phyloP scores from a whole-genome alignment of 2,888 invertebrate genomes.

The Aricia artaxerxes region DNA sequence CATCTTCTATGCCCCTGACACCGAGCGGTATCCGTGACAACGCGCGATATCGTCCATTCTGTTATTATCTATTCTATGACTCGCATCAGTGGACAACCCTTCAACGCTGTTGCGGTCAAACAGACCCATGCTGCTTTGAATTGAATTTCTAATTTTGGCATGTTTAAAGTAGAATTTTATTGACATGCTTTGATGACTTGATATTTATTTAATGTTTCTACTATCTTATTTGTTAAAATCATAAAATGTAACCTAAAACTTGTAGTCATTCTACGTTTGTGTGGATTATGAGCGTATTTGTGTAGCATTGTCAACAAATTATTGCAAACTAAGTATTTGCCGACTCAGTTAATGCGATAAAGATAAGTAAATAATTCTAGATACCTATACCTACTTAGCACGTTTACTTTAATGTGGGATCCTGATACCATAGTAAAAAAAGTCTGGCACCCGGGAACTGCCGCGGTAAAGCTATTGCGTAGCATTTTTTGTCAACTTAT shows the following conservation, averaged over 20 bases:
- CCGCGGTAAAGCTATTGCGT: no score
- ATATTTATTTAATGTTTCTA: background rate
- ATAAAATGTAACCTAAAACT: background rate
- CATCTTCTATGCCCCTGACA: conserved; percentile 12
- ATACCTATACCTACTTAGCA: background rate
- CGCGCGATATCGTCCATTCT: conserved; percentile 1
- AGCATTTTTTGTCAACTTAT: no score
- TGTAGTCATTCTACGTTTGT: background rate
- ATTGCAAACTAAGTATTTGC: conserved; percentile 2
- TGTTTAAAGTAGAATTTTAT: background rate
- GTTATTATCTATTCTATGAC: background rate
- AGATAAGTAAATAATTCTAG: background rate
- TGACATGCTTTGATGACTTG: background rate
- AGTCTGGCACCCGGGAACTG: no score
- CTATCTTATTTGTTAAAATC: background rate
- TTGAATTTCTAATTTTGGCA: no score
- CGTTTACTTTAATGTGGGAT: background rate
- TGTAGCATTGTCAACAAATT: background rate
- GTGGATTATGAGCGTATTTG: background rate
- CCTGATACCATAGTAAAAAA: no score
- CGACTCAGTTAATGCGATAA: background rate
- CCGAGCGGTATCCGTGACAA: background rate
- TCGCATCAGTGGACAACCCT: background rate
- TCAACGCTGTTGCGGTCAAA: background rate
- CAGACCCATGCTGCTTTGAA: background rate